Base-by-base conservation (phyloP, 2,888 invertebrate genomes). In the Halictus quadricinctus region DNA sequence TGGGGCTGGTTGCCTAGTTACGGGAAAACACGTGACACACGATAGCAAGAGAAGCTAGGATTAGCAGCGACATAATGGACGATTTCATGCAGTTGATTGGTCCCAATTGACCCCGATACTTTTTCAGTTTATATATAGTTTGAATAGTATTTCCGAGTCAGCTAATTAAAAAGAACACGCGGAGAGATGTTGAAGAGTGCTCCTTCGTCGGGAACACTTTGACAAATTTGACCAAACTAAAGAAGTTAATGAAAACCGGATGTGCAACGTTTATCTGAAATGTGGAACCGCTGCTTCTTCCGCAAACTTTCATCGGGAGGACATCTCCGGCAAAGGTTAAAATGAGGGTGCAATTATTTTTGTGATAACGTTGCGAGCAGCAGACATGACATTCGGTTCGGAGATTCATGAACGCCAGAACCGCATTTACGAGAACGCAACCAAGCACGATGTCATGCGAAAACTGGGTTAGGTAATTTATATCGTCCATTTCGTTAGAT, bases 401-500 rank as follows among this genome's bases (percentile, higher is more conserved):
- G 50, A 54, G 73, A 54, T 73, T 73, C 73, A 48, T 54, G 73
- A 54, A 54, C 36, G 36, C 54, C 48, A 4, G 50, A 54, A 18
- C 48, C n/a, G 70, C 77, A 18, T 69, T 69, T 69, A 77, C 48
- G 74, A 48, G 58, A 54, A 50, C 60, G 46, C 46, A 75, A 43
- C 43, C 29, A 29, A 50, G 43, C 43, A 46, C 43, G 73, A 70
- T 58, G 60, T 76, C 82, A 41, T 75, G 58, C 60, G 41, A 70
- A 72, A 72, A 83, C 82, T 81, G 43, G 75, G 80, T 70, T 80
- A 70, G 80, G 74, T 74, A 82, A 82, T 80, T 82, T 82, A 80
- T 82, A 74, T 74, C 81, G 74, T 58, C 54, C 80, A 74, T 82
- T 80, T 70, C 82, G 74, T 82, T 74, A 60, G 69, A 70, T 66